Evolutionary conservation across 2,797 vertebrate species (phyloP).

Genomic region (Xenopus petersii): DNA sequence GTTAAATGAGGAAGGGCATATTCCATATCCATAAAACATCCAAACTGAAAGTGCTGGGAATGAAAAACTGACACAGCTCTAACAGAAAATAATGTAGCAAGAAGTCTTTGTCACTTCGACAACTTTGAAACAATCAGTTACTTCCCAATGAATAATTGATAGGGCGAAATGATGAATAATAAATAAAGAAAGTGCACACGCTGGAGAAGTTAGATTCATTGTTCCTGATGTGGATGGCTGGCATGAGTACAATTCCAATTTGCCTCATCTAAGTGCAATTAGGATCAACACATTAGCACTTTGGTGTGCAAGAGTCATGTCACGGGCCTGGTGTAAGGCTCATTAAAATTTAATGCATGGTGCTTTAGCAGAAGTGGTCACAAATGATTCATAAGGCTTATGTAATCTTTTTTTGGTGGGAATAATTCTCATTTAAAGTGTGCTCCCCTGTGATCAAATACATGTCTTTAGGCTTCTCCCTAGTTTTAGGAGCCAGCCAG

Average conservation of each 20-base stretch:
- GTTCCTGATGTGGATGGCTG: slow-evolving; percentile 57
- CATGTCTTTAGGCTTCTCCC: slow-evolving; percentile 50
- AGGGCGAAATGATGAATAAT: slow-evolving; percentile 67
- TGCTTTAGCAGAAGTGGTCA: slow-evolving; percentile 63
- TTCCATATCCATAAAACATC: background rate
- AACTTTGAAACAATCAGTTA: slow-evolving; percentile 51
- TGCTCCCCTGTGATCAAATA: slow-evolving; percentile 50
- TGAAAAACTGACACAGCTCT: background rate
- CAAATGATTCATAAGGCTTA: slow-evolving; percentile 64
- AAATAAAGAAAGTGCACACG: slow-evolving; percentile 56
- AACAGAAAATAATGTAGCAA: background rate
- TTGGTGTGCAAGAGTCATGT: slow-evolving; percentile 49
- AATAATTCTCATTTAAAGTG: slow-evolving; percentile 56
- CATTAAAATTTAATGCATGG: slow-evolving; percentile 67
- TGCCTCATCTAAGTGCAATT: slow-evolving; percentile 59
- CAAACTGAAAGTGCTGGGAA: background rate
- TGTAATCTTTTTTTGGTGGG: slow-evolving; percentile 57
- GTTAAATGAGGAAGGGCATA: background rate
- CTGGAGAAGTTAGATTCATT: slow-evolving; percentile 60
- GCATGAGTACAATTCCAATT: slow-evolving; percentile 51
- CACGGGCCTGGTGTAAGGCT: slow-evolving; percentile 55
- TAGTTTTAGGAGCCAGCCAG: slow-evolving; percentile 36
- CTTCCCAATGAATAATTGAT: slow-evolving; percentile 65
- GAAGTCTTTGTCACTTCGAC: slow-evolving; percentile 31
- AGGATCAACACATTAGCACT: slow-evolving; percentile 61